phyloP scores from a whole-genome alignment of 1,140 invertebrate species.

The Cydia pomonella region DNA sequence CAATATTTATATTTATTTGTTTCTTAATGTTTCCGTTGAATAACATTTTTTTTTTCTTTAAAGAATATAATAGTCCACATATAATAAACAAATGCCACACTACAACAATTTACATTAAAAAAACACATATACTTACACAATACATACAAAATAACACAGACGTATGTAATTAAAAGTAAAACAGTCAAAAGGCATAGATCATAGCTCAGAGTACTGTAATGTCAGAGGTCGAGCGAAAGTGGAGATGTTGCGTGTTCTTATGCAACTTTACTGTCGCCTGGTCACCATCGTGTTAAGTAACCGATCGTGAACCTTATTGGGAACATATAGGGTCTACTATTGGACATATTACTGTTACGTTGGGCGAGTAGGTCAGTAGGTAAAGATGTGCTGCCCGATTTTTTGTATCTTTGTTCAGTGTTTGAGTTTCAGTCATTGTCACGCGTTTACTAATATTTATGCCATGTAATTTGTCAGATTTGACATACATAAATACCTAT shows the following conservation, averaged over 20 bases:
- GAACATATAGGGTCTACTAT: too few relatives aligned
- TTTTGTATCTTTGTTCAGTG: background rate
- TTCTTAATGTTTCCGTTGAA: too few relatives aligned
- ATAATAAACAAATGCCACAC: background rate
- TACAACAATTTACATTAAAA: background rate
- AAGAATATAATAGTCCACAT: too few relatives aligned
- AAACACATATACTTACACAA: background rate
- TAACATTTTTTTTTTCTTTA: too few relatives aligned
- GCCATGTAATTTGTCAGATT: background rate
- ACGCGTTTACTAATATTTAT: background rate
- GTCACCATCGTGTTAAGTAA: too few relatives aligned
- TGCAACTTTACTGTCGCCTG: conserved; percentile 40
- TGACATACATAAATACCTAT: background rate
- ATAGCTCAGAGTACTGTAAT: conserved; percentile 45
- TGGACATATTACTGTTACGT: conserved; percentile 40
- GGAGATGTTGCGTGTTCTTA: conserved; percentile 57
- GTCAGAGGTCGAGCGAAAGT: conserved; percentile 67
- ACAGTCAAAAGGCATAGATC: conserved; percentile 20
- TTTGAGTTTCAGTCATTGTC: background rate
- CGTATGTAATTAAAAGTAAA: conserved; percentile 25
- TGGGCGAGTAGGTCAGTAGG: conserved; percentile 53
- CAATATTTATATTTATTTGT: too few relatives aligned
- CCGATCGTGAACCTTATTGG: too few relatives aligned
- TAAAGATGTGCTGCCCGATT: conserved; percentile 35
- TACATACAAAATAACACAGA: background rate